phyloP scores from a whole-genome alignment of 2,888 invertebrate species.

The Ormyrus rosae region DNA sequence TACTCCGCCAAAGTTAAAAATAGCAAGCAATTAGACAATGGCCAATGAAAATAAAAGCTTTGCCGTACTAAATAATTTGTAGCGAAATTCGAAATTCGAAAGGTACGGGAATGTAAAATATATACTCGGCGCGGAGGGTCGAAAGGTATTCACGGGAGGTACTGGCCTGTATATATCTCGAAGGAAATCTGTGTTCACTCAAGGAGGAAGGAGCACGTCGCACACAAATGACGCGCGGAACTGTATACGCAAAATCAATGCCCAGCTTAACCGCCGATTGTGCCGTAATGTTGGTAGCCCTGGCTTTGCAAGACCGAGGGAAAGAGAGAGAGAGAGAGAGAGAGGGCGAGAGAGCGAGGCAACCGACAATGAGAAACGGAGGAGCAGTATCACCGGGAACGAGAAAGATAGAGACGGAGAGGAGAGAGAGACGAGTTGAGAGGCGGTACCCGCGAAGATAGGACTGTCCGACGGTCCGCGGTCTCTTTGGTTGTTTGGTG shows the following conservation, averaged over 20 bases:
- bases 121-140: too few species aligned
- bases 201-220: conserved; percentile 61
- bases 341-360: not conserved
- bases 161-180: conserved; percentile 43
- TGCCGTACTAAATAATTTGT: too few species aligned
- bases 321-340: not conserved
- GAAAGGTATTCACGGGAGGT: not conserved
- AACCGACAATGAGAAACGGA: not conserved
- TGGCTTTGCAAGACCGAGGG: not conserved
- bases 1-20: too few species aligned
- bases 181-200: conserved; percentile 61
- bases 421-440: too few species aligned
- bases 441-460: conserved; percentile 28
- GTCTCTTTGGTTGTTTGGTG: conserved; percentile 47
- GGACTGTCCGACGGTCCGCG: conserved; percentile 50
- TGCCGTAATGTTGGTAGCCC: conserved; percentile 61
- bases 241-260: conserved; percentile 72
- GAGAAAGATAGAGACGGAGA: too few species aligned
- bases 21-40: too few species aligned
- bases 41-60: too few species aligned
- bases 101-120: too few species aligned
- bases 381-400: not conserved
- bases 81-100: too few species aligned
- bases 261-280: conserved; percentile 68
- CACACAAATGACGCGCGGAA: conserved; percentile 67